A percentile compares a stretch with the other conserved stretches of the same genome.
These are phyloP conservation scores for Siniperca undulata DNA, from an alignment of 2,797 vertebrate genomes.

Conservation along the genomic window DNA sequence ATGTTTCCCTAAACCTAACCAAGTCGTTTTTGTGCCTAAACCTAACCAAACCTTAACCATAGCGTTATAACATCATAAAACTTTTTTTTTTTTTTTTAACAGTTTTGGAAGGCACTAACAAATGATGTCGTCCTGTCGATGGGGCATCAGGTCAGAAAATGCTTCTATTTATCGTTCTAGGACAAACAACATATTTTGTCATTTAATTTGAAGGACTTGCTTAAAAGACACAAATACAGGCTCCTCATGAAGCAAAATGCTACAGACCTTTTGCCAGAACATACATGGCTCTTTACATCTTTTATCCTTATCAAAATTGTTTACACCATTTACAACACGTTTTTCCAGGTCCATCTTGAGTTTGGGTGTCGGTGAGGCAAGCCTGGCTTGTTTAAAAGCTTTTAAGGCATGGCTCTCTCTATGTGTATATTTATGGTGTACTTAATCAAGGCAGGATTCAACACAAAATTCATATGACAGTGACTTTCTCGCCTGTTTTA, in stretches of 20 bases:
- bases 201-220: neutral
- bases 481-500: constrained; percentile 22
- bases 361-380: neutral
- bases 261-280: neutral
- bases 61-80: neutral
- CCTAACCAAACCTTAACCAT: neutral
- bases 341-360: constrained; percentile 26
- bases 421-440: constrained; percentile 23
- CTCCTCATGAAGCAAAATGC: neutral
- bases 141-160: neutral
- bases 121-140: neutral
- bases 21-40: neutral
- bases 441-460: constrained; percentile 37
- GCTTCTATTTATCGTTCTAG: neutral
- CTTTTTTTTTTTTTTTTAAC: neutral
- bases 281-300: neutral
- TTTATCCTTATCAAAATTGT: constrained; percentile 15
- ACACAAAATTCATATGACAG: constrained; percentile 16
- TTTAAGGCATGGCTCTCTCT: constrained; percentile 13
- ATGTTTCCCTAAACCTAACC: neutral
- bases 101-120: neutral
- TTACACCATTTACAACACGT: constrained; percentile 21
- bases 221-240: neutral
- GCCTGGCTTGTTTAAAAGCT: constrained; percentile 40
- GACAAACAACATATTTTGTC: neutral